Evolutionary conservation across 37 sponge, comb jelly and placozoan species (phyloP).

Genomic region (Beroe ovata): DNA sequence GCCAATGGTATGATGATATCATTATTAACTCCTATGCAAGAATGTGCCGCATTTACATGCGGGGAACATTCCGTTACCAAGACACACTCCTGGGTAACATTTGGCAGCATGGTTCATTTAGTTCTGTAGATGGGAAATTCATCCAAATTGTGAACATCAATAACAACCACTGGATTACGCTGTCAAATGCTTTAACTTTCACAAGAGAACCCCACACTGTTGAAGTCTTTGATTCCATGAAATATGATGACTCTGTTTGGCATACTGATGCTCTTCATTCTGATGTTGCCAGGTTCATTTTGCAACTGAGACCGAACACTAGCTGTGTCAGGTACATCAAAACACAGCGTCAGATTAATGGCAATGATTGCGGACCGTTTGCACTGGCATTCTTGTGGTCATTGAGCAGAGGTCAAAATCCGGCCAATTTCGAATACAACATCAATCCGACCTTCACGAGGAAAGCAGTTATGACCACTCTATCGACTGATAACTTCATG

Average conservation of each 20-base stretch:
- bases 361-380: constrained; percentile 6
- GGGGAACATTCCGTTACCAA: neutral
- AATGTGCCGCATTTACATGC: neutral
- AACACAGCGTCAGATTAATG: neutral
- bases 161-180: neutral
- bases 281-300: neutral
- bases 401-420: neutral
- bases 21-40: constrained; percentile 19
- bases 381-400: constrained; percentile 8
- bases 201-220: neutral
- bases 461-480: neutral
- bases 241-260: neutral
- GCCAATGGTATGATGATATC: neutral
- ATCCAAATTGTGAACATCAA: constrained; percentile 3
- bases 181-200: constrained; percentile 7
- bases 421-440: neutral
- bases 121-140: neutral
- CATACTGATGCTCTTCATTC: neutral
- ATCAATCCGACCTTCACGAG: neutral
- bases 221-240: constrained; percentile 15
- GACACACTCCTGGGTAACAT: neutral
- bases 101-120: neutral
- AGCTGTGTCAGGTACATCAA: neutral
- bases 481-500: neutral
- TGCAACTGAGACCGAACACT: neutral